A percentile compares a stretch with the other conserved stretches of the same genome.
These are phyloP conservation scores for Microcebus murinus DNA, from an alignment of 2,113 vertebrate genomes.

Conservation along the genomic window DNA sequence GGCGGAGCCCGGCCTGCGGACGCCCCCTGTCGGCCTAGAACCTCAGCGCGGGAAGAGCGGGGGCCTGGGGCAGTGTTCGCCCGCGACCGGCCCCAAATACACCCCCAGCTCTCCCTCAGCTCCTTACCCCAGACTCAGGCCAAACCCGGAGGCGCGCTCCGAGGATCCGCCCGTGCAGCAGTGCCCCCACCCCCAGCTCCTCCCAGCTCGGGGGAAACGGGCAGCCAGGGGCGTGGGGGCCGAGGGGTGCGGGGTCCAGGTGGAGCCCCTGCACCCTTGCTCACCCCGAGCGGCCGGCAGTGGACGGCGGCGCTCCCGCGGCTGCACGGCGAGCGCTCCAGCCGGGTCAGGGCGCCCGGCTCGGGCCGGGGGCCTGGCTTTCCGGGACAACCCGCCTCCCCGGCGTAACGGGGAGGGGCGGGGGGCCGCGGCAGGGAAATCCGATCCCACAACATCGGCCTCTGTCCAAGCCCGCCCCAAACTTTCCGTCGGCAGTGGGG, in stretches of 20 bases:
- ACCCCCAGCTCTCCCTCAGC: neutral
- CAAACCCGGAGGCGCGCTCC: neutral
- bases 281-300: neutral
- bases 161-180: neutral
- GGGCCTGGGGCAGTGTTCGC: neutral
- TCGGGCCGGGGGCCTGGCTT: slow-evolving; percentile 14
- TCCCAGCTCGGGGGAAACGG: neutral
- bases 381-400: slow-evolving; percentile 54
- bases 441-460: slow-evolving; percentile 76
- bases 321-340: neutral
- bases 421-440: slow-evolving; percentile 75
- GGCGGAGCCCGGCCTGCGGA: slow-evolving; percentile 55
- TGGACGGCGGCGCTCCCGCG: neutral
- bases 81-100: neutral
- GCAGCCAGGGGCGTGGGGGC: neutral
- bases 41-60: slow-evolving; percentile 56
- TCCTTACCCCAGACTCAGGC: neutral
- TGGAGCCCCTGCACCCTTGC: neutral
- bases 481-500: slow-evolving; percentile 73
- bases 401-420: slow-evolving; percentile 10
- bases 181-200: neutral
- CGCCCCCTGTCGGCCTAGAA: slow-evolving; percentile 75
- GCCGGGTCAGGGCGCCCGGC: neutral
- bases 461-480: slow-evolving; percentile 75
- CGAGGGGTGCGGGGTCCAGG: neutral